These are phyloP conservation scores for Octodon degus DNA, from an alignment of 2,113 vertebrate genomes.

Conservation along the genomic window DNA sequence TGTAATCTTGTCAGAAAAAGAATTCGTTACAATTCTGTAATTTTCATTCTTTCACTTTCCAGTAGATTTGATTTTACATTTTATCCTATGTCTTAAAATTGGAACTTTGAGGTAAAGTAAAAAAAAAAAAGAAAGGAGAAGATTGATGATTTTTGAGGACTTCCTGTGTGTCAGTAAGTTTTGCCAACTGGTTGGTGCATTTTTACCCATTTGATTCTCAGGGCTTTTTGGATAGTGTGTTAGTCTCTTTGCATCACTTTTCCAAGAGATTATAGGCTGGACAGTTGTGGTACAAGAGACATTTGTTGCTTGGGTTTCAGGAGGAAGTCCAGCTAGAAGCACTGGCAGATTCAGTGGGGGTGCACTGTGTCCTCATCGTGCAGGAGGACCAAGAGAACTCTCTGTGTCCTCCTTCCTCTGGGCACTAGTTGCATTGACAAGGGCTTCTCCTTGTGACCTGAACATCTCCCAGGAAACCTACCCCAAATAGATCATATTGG, in stretches of 20 bases:
- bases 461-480: too few species aligned
- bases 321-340: neutral
- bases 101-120: neutral
- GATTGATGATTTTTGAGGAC: neutral
- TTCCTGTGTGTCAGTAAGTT: neutral
- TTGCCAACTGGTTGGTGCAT: neutral
- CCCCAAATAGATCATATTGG: neutral
- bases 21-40: conserved; percentile 23
- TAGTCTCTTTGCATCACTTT: neutral
- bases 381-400: neutral
- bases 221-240: conserved; percentile 3
- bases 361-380: neutral
- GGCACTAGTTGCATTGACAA: neutral
- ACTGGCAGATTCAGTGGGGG: neutral
- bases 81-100: conserved; percentile 46
- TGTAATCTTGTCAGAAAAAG: neutral
- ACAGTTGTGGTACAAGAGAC: neutral
- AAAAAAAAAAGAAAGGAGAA: conserved; percentile 41
- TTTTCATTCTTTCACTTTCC: conserved; percentile 42
- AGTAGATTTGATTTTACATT: conserved; percentile 22
- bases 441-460: neutral
- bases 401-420: neutral
- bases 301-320: neutral
- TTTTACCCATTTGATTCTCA: neutral
- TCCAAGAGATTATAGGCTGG: neutral